These are phyloP conservation scores for Syritta pipiens DNA, from an alignment of 2,888 invertebrate species.

Conservation along the genomic window DNA sequence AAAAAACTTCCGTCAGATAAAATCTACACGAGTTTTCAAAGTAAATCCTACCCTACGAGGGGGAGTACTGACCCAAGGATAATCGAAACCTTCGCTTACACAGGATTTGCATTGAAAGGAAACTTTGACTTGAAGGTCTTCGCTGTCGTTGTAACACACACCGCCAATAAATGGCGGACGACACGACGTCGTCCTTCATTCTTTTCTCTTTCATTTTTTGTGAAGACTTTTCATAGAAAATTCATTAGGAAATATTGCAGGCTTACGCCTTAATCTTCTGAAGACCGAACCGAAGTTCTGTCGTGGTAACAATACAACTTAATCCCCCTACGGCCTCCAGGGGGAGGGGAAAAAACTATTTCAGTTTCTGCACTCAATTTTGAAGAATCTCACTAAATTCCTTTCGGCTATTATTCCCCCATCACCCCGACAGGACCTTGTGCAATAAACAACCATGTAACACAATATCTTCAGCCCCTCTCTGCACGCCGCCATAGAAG, in stretches of 20 bases:
- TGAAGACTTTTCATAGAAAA: background rate
- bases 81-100: no score
- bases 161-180: no score
- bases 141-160: no score
- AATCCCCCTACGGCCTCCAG: background rate
- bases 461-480: constrained; percentile 1
- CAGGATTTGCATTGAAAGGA: no score
- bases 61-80: no score
- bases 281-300: background rate
- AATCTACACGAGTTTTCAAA: no score
- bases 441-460: constrained; percentile 25
- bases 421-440: background rate
- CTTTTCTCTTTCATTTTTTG: no score
- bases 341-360: constrained; percentile 20
- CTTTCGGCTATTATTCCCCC: constrained; percentile 13
- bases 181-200: no score
- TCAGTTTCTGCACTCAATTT: constrained; percentile 14
- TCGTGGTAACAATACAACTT: background rate
- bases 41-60: no score
- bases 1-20: no score
- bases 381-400: constrained; percentile 7
- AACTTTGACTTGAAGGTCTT: no score
- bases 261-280: background rate
- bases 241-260: no score
- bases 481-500: background rate